Conservation (phyloP, 2,797 vertebrate species). For the Pelodytes ibericus region DNA sequence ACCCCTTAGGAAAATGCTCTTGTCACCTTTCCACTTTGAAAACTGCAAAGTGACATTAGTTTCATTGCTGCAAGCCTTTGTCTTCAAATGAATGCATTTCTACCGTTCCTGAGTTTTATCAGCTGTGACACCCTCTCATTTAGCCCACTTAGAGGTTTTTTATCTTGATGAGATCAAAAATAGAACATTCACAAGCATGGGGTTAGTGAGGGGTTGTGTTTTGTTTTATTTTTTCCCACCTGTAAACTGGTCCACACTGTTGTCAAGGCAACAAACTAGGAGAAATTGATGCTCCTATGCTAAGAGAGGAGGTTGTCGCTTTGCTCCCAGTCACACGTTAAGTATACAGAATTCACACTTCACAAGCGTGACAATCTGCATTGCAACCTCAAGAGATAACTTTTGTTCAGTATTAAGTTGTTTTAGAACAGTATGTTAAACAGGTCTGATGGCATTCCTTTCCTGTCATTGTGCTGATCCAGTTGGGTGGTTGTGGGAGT, state of each 20-base stretch:
- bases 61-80: neutral
- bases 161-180: conserved; percentile 4
- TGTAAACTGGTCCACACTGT: too few relatives aligned
- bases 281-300: too few relatives aligned
- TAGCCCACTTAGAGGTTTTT: conserved; percentile 4
- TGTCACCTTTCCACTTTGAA: neutral
- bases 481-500: neutral
- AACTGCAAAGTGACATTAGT: conserved; percentile 27
- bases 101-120: conserved; percentile 15
- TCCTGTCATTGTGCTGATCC: neutral
- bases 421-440: conserved; percentile 10
- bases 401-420: neutral
- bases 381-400: neutral
- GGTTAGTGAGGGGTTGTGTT: neutral
- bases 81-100: neutral
- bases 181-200: neutral
- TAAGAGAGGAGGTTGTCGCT: too few relatives aligned
- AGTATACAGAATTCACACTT: neutral
- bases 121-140: conserved; percentile 25
- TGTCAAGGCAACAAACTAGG: too few relatives aligned
- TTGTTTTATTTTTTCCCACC: too few relatives aligned
- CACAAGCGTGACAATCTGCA: neutral
- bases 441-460: conserved; percentile 31
- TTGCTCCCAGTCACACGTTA: neutral
- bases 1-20: neutral